Base-by-base conservation (phyloP, 1,140 invertebrate species). In the Bradysia coprophila region DNA sequence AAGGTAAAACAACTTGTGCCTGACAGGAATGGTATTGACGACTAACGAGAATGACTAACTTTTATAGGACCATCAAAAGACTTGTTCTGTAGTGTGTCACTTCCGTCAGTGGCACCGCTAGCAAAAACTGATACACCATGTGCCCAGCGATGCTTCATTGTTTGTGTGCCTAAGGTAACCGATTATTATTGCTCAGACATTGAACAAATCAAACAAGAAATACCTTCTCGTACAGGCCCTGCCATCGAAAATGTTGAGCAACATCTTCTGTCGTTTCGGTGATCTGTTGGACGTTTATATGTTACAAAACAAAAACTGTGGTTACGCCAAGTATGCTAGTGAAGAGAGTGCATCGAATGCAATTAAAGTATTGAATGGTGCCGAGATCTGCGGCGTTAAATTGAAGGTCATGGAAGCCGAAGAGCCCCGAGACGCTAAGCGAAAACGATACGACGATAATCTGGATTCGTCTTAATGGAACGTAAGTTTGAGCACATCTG, bases 241-340 rank as follows among this genome's bases (percentile, higher is more conserved):
- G 15, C 76, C 84, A 1, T 69, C 78, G 38, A 70, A 76, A 46
- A 74, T 81, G n/a, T 68, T 95, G 55, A 77, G 78, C 52, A 88
- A 94, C 62, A 75, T 83, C 2, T 95, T 95, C 57, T 84, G 81
- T 51, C 73, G 89, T 50, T 94, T 93, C 69, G 89, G 88, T n/a
- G 78, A 86, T 56, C 66, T 95, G 2, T 92, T 93, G 48, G 86
- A 92, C 59, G 83, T 92, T 3, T 90, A 87, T 51, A 75, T 91
- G 57, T 64, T 93, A 45, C 77, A 78, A 42, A 86, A 88, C 55
- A 84, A 84, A 64, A 89, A 81, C 52, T 92, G 85, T 65, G 89
- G 89, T 0, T 95, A 91, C 63, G 89, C 83, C 0, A 88, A 88
- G 54, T 95, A 87, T 65, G 82, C 84, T 3, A 75, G 66, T 22